Conservation (phyloP, 1,140 invertebrate species). For the Eriocheir sinensis region DNA sequence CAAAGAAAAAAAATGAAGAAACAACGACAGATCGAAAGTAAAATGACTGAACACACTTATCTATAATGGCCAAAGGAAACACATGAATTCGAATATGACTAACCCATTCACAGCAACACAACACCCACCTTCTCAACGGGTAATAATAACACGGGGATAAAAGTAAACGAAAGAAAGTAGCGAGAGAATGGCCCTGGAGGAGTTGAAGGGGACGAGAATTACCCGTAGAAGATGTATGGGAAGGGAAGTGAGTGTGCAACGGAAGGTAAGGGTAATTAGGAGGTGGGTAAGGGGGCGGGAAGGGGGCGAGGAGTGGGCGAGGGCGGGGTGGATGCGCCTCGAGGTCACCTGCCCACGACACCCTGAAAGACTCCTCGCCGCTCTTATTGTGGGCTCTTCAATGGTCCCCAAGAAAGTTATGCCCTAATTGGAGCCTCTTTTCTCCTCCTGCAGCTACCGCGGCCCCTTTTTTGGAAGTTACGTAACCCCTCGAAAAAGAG, state of each 20-base stretch:
- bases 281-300: background rate
- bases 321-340: background rate
- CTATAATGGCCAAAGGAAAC: too few species aligned
- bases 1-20: background rate
- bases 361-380: background rate
- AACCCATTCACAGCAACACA: too few species aligned
- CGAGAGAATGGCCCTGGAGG: background rate
- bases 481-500: too few species aligned
- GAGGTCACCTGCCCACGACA: slow-evolving; percentile 9
- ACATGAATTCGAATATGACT: too few species aligned
- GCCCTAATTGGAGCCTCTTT: slow-evolving; percentile 6
- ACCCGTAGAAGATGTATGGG: background rate
- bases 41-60: too few species aligned
- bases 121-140: background rate
- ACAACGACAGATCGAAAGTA: too few species aligned
- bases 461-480: background rate
- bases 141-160: background rate
- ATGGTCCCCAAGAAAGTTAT: background rate
- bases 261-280: slow-evolving; percentile 2
- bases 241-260: background rate
- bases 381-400: background rate
- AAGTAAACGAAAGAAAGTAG: background rate
- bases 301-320: background rate
- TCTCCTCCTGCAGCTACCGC: background rate
- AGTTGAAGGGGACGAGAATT: background rate